Base-by-base conservation (phyloP, 2,888 invertebrate genomes). In the Disparrhopalites patrizii region DNA sequence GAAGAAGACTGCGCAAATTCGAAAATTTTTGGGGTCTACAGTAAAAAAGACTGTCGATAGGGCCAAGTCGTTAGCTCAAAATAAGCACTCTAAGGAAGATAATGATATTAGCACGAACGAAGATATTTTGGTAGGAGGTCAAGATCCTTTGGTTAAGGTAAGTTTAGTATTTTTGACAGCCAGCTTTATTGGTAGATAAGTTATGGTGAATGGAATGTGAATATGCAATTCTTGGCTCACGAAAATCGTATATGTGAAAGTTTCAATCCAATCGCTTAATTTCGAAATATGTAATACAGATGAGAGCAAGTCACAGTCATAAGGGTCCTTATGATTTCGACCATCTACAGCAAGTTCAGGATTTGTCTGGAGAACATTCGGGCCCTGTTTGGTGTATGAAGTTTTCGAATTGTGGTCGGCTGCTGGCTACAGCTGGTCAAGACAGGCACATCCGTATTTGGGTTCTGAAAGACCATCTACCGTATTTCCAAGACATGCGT, bases 331-430 rank as follows among this genome's bases (percentile, higher is more conserved):
- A 93, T 78, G 97, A 99, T 80, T 98, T 98, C 80, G 91, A 93
- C 57, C 87, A 89, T 72, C 83, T 97, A 27, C 87, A 93, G 77
- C 90, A 94, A 75, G 91, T 97, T 0, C 91, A 91, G 82, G 47
- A 47, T 47, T 23, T 47, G 13, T 87, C 86, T 66, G 87, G 87
- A 1, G 91, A 88, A 65, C 94, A 96, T 79, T 85, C 87, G 13
- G 94, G 95, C 52, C 94, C 98, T 1, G 93, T 99, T 75, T 99
- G 98, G 98, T 95, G 95, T 78, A 95, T 98, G 90, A 95, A 95
- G 81, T 98, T 97, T 80, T 96, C 95, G 64, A 90, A 89, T 65
- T 98, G 97, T 81, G 97, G 97, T 0, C 84, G 95, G 15, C 83
- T 99, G 69, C 81, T 99, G 76, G 98, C 98, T 28, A 97, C 97